Evolutionary conservation across 2,113 vertebrate species (phyloP).

Genomic region (Paradisaea rubra): DNA sequence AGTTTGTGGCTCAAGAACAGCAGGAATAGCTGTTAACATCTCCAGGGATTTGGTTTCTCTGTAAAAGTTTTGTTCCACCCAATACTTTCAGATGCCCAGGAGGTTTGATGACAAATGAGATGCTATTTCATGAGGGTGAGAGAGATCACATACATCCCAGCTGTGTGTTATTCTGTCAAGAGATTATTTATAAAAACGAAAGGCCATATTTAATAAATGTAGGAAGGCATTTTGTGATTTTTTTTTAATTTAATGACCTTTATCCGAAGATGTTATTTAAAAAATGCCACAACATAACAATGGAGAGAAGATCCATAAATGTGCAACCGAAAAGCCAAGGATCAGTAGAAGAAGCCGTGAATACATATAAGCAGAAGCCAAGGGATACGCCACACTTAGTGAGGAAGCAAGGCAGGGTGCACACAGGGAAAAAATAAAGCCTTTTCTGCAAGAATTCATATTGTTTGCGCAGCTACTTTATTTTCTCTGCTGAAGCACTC

Average conservation of each 20-base stretch:
- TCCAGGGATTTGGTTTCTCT: not conserved
- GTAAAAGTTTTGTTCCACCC: not conserved
- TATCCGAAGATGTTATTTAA: not conserved
- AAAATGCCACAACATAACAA: not conserved
- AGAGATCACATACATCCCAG: accelerated
- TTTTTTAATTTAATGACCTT: not conserved
- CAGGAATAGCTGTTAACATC: not conserved
- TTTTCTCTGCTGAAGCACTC: not conserved
- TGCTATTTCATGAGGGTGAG: not conserved
- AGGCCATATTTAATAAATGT: not conserved
- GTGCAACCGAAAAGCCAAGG: not conserved
- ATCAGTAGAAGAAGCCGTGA: not conserved
- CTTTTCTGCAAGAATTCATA: not conserved
- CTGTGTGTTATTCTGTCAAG: not conserved
- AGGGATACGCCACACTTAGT: accelerated
- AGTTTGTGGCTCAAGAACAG: not conserved
- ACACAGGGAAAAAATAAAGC: not conserved
- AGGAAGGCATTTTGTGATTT: not conserved
- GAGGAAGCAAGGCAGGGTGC: not conserved
- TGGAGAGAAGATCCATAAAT: not conserved
- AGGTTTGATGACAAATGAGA: not conserved
- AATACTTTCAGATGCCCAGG: not conserved
- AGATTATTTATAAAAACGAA: not conserved
- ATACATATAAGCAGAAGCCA: not conserved
- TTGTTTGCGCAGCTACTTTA: not conserved